A percentile compares a stretch with the other conserved stretches of the same genome.
Evolutionary conservation across 2,888 invertebrate species (phyloP).

Genomic region (Craniophora ligustri): DNA sequence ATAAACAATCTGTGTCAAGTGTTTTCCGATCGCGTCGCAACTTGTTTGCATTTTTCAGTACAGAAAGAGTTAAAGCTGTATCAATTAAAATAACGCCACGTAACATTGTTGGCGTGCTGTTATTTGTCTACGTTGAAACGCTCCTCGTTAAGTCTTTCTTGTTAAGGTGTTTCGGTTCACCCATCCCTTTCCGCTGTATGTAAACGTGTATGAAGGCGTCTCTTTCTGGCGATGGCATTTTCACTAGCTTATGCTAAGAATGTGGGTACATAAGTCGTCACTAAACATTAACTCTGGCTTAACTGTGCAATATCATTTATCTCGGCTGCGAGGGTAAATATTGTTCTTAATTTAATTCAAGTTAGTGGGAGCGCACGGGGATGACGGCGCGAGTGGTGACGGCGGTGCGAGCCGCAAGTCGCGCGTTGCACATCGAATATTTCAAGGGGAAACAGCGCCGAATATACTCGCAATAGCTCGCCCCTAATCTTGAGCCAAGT

Average conservation of each 20-base stretch:
- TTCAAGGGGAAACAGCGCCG: conserved; percentile 79
- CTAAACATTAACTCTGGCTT: conserved; percentile 80
- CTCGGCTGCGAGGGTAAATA: conserved; percentile 83
- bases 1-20: conserved; percentile 82
- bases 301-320: conserved; percentile 86
- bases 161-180: conserved; percentile 55
- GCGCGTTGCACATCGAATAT: conserved; percentile 84
- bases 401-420: conserved; percentile 75
- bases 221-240: conserved; percentile 60
- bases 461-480: conserved; percentile 85
- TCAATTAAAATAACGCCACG: conserved; percentile 70
- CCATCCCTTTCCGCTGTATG: conserved; percentile 61
- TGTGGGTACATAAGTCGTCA: conserved; percentile 82
- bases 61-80: conserved; percentile 68
- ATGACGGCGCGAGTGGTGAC: conserved; percentile 66
- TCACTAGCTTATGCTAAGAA: conserved; percentile 76
- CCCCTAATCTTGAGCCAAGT: conserved; percentile 87
- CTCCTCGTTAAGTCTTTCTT: conserved; percentile 66
- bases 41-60: conserved; percentile 76
- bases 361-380: conserved; percentile 77
- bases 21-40: conserved; percentile 76
- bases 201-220: conserved; percentile 60
- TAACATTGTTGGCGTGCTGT: conserved; percentile 59
- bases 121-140: conserved; percentile 65
- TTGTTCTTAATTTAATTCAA: conserved; percentile 88